Evolutionary conservation across 2,888 invertebrate genomes (phyloP).

Genomic region (Drosophila paranaensis): DNA sequence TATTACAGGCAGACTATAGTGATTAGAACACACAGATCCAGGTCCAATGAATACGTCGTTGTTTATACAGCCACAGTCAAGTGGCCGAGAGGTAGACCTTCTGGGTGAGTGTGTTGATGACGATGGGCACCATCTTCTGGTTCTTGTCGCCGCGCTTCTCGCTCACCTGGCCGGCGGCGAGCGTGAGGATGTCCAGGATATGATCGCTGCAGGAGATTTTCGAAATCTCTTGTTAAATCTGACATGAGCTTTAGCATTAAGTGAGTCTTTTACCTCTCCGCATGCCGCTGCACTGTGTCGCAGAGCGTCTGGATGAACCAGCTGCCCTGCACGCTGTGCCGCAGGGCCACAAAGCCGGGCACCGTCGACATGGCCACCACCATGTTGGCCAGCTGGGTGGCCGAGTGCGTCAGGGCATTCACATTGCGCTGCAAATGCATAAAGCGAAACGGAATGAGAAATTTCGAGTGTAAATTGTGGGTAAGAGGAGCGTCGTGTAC

Average conservation of each 20-base stretch:
- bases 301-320: constrained; percentile 84
- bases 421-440: constrained; percentile 35
- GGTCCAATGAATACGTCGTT: not conserved
- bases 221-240: not conserved
- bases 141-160: constrained; percentile 68
- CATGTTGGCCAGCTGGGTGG: constrained; percentile 71
- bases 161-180: constrained; percentile 66
- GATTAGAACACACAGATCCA: not conserved
- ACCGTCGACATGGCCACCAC: constrained; percentile 83
- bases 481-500: constrained; percentile 6
- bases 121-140: constrained; percentile 77
- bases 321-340: constrained; percentile 78
- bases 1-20: not conserved
- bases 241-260: not conserved
- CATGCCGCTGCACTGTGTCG: constrained; percentile 65
- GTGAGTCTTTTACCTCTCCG: constrained; percentile 59
- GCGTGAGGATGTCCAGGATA: constrained; percentile 79
- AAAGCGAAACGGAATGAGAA: not conserved
- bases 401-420: constrained; percentile 35
- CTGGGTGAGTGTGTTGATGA: constrained; percentile 68
- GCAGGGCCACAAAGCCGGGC: constrained; percentile 79
- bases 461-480: no score
- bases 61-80: not conserved
- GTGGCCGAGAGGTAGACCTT: constrained; percentile 73
- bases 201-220: constrained; percentile 68